These are phyloP conservation scores for Drosophila rhopaloa DNA, from an alignment of 1,140 invertebrate species.

Conservation along the genomic window DNA sequence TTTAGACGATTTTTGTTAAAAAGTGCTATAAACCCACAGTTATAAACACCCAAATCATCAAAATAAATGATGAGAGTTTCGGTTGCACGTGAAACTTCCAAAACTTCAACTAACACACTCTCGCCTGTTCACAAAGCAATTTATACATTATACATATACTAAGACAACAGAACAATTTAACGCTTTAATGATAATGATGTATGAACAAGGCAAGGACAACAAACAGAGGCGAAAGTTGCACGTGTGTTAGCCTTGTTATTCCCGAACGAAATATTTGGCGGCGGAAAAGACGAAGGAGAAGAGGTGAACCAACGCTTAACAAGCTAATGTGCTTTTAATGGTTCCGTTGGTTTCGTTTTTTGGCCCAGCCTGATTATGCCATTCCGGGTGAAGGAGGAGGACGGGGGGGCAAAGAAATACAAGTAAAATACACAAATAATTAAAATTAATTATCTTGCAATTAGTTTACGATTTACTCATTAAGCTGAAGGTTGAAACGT, in stretches of 20 bases:
- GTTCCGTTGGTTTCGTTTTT: constrained; percentile 41
- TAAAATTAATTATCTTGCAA: constrained; percentile 83
- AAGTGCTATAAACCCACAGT: too few relatives aligned
- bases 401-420: background rate
- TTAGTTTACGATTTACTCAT: constrained; percentile 83
- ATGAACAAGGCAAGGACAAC: constrained; percentile 78
- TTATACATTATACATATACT: constrained; percentile 28
- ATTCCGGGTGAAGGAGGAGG: constrained; percentile 2
- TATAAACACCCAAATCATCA: constrained; percentile 30
- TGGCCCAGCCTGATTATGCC: constrained; percentile 70
- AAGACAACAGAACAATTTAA: constrained; percentile 79
- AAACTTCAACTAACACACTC: constrained; percentile 24
- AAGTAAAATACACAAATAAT: constrained; percentile 82
- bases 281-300: constrained; percentile 18
- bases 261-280: constrained; percentile 17
- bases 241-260: constrained; percentile 58
- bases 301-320: constrained; percentile 60
- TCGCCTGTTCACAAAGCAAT: constrained; percentile 5
- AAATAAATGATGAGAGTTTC: constrained; percentile 55
- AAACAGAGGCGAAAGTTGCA: constrained; percentile 62
- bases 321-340: constrained; percentile 83
- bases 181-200: constrained; percentile 83
- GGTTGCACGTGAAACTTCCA: constrained; percentile 32
- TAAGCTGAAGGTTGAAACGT: constrained; percentile 59
- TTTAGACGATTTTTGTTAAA: too few relatives aligned